Conservation (phyloP, 2,888 invertebrate genomes). For the Agrochola circellaris region DNA sequence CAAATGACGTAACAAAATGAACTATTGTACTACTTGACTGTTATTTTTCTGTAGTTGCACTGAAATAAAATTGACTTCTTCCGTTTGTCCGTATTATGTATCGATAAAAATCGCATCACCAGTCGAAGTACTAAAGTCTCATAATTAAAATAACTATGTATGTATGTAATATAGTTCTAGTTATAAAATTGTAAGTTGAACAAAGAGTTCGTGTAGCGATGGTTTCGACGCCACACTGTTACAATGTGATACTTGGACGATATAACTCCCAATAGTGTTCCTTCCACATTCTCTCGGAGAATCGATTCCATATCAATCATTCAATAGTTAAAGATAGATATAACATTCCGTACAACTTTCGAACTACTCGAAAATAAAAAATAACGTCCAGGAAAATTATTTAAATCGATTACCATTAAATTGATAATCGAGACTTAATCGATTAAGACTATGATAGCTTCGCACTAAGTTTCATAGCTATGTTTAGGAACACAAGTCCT, state of each 20-base stretch:
- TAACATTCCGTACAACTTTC: conserved; percentile 48
- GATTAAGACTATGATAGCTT: conserved; percentile 47
- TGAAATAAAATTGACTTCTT: conserved; percentile 16
- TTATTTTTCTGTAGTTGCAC: conserved; percentile 19
- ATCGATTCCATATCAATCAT: conserved; percentile 54
- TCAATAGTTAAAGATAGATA: conserved; percentile 34
- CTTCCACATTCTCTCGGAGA: conserved; percentile 21
- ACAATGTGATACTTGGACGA: conserved; percentile 75
- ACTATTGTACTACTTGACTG: conserved; percentile 30
- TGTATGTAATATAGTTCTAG: conserved; percentile 77
- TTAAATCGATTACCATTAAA: conserved; percentile 36
- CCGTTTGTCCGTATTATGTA: conserved; percentile 55
- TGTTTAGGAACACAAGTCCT: conserved; percentile 54
- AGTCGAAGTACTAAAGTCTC: conserved; percentile 60
- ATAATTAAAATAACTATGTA: conserved; percentile 64
- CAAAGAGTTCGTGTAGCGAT: conserved; percentile 79
- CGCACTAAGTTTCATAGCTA: conserved; percentile 44
- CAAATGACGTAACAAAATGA: conserved; percentile 36
- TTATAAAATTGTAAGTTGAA: conserved; percentile 83
- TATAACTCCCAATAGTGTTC: conserved; percentile 35
- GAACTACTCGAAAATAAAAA: conserved; percentile 6
- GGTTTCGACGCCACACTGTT: conserved; percentile 63
- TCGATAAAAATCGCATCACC: conserved; percentile 52
- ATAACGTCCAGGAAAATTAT: conserved; percentile 35
- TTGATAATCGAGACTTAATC: conserved; percentile 40